Evolutionary conservation across 2,888 invertebrate genomes (phyloP), one percentile per base, ranked within the genome.

Genomic region (Scaptomyza caliginosa): DNA sequence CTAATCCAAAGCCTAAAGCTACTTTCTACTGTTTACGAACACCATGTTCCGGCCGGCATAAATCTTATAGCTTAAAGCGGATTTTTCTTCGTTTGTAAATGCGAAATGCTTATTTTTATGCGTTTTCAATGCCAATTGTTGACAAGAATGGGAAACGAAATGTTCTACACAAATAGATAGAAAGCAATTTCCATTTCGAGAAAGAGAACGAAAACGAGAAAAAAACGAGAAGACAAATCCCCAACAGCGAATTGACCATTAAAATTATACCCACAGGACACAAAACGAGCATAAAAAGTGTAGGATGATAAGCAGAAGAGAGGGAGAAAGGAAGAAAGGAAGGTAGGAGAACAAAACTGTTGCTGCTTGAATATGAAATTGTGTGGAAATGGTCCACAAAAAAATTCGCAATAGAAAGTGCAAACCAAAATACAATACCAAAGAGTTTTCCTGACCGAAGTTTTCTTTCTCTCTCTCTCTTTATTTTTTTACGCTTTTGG

Each of bases 251-350:
- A 76, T 85, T 80, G 83, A 86, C 89, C 90, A 90, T 90, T 90
- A 88, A 90, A 90, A 91, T 90, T 90, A 89, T 90, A 88, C 90
- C 90, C 90, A 78, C 69, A 89, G 88, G 90, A 89, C 79, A 50
- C 49, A 32, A 39, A 39, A 40, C 49, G 67, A 45, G 66, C 67
- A 78, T 76, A 85, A 86, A 73, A 82, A 74, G 49, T 23, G 54
- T 13, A 50, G 17, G 8, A 45, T 7, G 36, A n/a, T 2, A 8
- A 23, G 3, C n/a, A n/a, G n/a, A n/a, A n/a, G n/a, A n/a, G 6
- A 1, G 24, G 17, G 23, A n/a, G 30, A 36, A 6, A 13, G 16
- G 3, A 28, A 8, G 7, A 28, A 8, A 5, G 1, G 1, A 7
- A 2, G 7, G 30, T 13, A 24, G 11, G 19, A 10, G 17, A 13